Conservation (phyloP, 2,888 invertebrate species). For the Aplocera efformata region DNA sequence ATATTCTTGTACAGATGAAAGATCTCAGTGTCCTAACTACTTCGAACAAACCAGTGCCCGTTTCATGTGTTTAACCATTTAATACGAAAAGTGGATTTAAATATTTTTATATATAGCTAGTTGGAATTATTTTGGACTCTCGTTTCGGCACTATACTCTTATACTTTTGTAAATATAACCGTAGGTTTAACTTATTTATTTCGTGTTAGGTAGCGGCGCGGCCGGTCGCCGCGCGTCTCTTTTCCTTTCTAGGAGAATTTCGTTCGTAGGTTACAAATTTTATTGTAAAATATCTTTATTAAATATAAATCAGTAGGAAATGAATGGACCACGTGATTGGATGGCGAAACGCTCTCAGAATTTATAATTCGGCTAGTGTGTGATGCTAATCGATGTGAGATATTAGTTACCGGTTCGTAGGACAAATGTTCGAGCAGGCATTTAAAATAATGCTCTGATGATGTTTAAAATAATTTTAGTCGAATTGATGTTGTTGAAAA, state of each 20-base stretch:
- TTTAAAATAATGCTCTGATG: slow-evolving; percentile 74
- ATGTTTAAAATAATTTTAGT: slow-evolving; percentile 67
- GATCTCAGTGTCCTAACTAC: slow-evolving; percentile 74
- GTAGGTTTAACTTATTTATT: slow-evolving; percentile 76
- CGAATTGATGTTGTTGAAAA: slow-evolving; percentile 78
- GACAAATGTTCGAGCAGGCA: slow-evolving; percentile 76
- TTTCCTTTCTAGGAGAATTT: slow-evolving; percentile 73
- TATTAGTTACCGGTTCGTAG: slow-evolving; percentile 68
- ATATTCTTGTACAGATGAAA: slow-evolving; percentile 48
- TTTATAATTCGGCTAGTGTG: slow-evolving; percentile 68
- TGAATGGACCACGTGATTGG: slow-evolving; percentile 73
- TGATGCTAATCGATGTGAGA: slow-evolving; percentile 54
- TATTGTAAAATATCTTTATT: slow-evolving; percentile 74
- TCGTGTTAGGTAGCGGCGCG: slow-evolving; percentile 39
- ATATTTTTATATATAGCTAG: slow-evolving; percentile 72
- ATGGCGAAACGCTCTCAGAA: slow-evolving; percentile 72
- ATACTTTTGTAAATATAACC: slow-evolving; percentile 77
- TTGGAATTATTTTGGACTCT: slow-evolving; percentile 65
- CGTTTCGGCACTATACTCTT: slow-evolving; percentile 67
- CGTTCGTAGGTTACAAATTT: slow-evolving; percentile 79
- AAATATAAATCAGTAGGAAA: slow-evolving; percentile 61
- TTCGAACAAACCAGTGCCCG: slow-evolving; percentile 75
- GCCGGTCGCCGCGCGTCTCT: slow-evolving; percentile 32
- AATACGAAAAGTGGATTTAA: slow-evolving; percentile 59
- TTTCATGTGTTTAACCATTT: slow-evolving; percentile 66